Base-by-base conservation (phyloP, 1,140 invertebrate genomes). In the Drosophila sucinea region DNA sequence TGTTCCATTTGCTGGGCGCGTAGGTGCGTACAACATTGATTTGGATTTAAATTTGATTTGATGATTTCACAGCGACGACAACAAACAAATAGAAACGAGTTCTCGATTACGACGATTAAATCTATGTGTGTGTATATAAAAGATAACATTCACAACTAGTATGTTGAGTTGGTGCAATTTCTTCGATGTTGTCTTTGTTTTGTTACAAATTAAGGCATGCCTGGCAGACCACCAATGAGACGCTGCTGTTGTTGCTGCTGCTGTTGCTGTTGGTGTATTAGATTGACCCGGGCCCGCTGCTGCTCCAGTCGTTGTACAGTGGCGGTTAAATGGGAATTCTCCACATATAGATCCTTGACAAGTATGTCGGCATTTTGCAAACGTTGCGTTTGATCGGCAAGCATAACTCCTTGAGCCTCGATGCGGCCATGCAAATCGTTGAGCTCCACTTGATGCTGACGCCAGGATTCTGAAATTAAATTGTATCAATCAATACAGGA, bases 321-420 rank as follows among this genome's bases (percentile, higher is more conserved):
- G 4, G 94, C 94, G 11, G 94, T 94, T 67, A 96, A 92, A 90
- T 95, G 94, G 30, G 96, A 95, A 93, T 96, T 97, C 92, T 97
- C 96, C n/a, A 96, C 94, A 85, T 95, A 97, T 23, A 97, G 92
- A 91, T 96, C 96, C 91, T 96, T 96, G 1, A 96, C 95, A 4
- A 96, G 92, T 72, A 96, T 91, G 92, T 97, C 96, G 38, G 95
- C 94, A 79, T 94, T 94, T n/a, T 94, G 94, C 62, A 97, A 92
- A 67, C 94, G 94, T 85, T 95, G 93, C 60, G 94, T 93, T 81
- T 96, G 95, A 47, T 95, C 93, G 33, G 95, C 93, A 4, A 96
- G 83, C 77, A 94, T 94, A 41, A 94, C 94, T 77, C 95, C 94
- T 60, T 93, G 94, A 33, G 91, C 92, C 44, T 94, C 93, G 40